Evolutionary conservation across 2,113 vertebrate species (phyloP), one percentile per base, ranked within the genome.

Genomic region (Acinonyx jubatus): DNA sequence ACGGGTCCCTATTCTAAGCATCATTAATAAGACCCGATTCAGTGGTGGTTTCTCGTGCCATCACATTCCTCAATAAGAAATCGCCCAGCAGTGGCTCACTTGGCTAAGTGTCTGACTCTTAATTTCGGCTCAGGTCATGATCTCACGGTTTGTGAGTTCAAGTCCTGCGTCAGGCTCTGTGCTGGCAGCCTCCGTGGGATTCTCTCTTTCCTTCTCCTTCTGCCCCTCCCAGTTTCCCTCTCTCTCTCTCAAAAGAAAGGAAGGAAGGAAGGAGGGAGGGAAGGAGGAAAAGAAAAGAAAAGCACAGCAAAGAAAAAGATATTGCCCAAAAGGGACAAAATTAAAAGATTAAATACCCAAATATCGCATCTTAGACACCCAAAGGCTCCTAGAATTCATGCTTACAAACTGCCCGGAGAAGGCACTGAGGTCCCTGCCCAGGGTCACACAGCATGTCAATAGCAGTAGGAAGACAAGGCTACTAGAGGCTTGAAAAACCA

Each of bases 21-120:
- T 57, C 14, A 7, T n/a, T 4, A 63, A 23, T 11, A 55, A 27
- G 0, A 3, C 2, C 21, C 3, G 0, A 13, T 15, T 33, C 12
- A 57, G 48, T 3, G 8, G 38, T 69, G 69, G 29, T 7, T 76
- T 69, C 36, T 61, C 0, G 31, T 3, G n/a, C 25, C 7, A 48
- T 91, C n/a, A 31, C 27, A 41, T 19, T 89, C 52, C 31, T 11
- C 91, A 18, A 0, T 12, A 14, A 82, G 12, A 48, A 38, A 63
- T 27, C 65, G 7, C 12, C 84, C 21, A 19, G 19, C 11, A 55
- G 13, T 19, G 55, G 55, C 18, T 57, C 52, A 15, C 14, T 55
- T 15, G 52, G 52, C 1, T 57, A 57, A 57, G 55, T 1, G 18
- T 57, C 55, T 57, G 55, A 57, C 55, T 57, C 55, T 57, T 57